A percentile compares a stretch with the other conserved stretches of the same genome.
Conservation (phyloP, 2,888 invertebrate species). For the Thysanoteuthis rhombus region DNA sequence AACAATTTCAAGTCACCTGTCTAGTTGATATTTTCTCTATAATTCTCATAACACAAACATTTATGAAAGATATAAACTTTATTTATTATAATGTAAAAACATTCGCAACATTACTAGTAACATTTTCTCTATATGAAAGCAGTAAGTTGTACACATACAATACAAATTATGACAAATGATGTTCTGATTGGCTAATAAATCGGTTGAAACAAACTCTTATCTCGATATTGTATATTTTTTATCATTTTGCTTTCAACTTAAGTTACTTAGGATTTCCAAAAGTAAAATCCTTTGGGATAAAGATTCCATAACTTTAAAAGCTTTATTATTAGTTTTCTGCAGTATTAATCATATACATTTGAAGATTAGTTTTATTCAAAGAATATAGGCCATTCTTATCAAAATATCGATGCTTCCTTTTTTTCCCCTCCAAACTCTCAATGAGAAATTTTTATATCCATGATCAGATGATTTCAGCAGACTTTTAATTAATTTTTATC, state of each 20-base stretch:
- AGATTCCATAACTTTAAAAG: neutral
- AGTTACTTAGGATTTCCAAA: slow-evolving; percentile 12
- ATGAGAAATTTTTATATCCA: neutral
- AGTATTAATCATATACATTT: neutral
- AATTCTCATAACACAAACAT: neutral
- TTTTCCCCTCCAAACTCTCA: neutral
- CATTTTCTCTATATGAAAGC: neutral
- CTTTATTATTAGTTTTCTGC: neutral
- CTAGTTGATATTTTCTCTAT: neutral
- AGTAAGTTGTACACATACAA: neutral
- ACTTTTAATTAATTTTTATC: neutral
- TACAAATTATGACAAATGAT: neutral
- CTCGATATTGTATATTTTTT: neutral
- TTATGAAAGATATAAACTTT: neutral
- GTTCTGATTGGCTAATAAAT: neutral
- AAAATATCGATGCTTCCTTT: neutral
- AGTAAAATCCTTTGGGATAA: neutral
- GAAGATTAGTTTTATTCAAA: neutral
- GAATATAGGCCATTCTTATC: neutral
- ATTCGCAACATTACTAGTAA: neutral
- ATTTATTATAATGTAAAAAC: neutral
- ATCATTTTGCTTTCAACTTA: neutral
- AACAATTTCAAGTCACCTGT: neutral
- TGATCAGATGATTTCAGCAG: neutral
- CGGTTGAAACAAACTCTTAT: neutral